Base-by-base conservation (phyloP, 1,140 invertebrate species). In the Wiebesia pumilae region DNA sequence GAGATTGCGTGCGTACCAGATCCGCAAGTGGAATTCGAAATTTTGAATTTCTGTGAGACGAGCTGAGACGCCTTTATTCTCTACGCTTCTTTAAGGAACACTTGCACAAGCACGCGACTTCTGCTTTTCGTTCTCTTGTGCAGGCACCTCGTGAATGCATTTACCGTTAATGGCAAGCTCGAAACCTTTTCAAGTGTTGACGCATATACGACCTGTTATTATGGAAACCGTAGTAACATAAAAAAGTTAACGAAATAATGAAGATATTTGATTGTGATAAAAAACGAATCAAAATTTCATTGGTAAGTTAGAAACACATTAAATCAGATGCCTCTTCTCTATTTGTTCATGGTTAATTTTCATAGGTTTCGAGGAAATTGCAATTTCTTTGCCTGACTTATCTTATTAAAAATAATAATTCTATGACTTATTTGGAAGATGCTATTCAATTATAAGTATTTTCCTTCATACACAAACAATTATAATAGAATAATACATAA, bases 101-200 rank as follows among this genome's bases (percentile, higher is more conserved):
- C 19, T 24, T 38, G 33, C 35, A 24, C 35, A 30, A 19, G 69
- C 35, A 71, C 35, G 16, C 35, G 69, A 71, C 69, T 71, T 38
- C 33, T 21, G 14, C 35, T 71, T 71, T 71, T 71, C 35, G 40
- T 71, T 71, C 69, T 71, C 16, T 0, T 71, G 33, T 38, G 35
- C 69, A 71, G 16, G 21, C 69, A 12, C 16, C 21, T 38, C 16
- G 69, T 24, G 69, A 71, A 38, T 69, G 35, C 19, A 38, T 38
- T 38, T 71, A 75, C 71, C 71, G 38, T 75, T 75, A 75, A 75
- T 75, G 38, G 24, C 40, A 40, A 75, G 38, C 40, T 75, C 40
- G 38, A 43, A 24, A 40, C 27, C 7, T 7, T 75, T 75, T 75
- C 24, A 40, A n/a, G 9, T 27, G 19, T 75, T n/a, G 43, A 38